Conservation (phyloP, 2,888 invertebrate species). For the Acholoe squamosa region DNA sequence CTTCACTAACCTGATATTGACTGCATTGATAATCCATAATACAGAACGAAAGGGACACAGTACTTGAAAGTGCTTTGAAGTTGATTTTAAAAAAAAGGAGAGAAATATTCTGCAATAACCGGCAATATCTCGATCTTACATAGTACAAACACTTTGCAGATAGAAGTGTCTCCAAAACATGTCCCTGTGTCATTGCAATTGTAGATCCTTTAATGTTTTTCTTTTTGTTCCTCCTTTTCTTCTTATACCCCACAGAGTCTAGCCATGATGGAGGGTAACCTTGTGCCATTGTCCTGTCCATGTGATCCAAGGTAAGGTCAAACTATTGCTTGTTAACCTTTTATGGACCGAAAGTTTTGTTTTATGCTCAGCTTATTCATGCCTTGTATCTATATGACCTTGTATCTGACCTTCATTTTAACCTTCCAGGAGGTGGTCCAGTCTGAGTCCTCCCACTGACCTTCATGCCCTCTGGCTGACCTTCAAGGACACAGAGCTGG, state of each 20-base stretch:
- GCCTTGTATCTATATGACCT: background rate
- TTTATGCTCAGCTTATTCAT: no score
- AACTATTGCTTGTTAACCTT: background rate
- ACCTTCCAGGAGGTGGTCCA: conserved; percentile 58
- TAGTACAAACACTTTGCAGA: no score
- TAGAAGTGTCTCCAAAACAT: no score
- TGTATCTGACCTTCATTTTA: background rate
- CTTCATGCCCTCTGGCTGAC: conserved; percentile 91
- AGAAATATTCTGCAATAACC: no score
- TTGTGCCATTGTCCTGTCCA: conserved; percentile 87
- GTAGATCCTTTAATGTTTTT: no score
- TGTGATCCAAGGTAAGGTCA: conserved; percentile 73
- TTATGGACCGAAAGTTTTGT: background rate
- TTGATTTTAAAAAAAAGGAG: no score
- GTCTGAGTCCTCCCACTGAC: conserved; percentile 83
- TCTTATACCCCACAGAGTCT: conserved; percentile 89
- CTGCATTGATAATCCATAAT: no score
- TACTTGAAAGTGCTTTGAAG: no score
- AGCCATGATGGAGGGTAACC: conserved; percentile 97
- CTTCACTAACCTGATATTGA: no score
- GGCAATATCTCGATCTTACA: no score
- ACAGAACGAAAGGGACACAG: no score
- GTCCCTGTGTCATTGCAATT: no score
- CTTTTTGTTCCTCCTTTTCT: background rate
- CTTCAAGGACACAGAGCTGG: conserved; percentile 90